These are phyloP conservation scores for Lissonota sp. DNA, from an alignment of 2,888 invertebrate genomes.

Conservation along the genomic window DNA sequence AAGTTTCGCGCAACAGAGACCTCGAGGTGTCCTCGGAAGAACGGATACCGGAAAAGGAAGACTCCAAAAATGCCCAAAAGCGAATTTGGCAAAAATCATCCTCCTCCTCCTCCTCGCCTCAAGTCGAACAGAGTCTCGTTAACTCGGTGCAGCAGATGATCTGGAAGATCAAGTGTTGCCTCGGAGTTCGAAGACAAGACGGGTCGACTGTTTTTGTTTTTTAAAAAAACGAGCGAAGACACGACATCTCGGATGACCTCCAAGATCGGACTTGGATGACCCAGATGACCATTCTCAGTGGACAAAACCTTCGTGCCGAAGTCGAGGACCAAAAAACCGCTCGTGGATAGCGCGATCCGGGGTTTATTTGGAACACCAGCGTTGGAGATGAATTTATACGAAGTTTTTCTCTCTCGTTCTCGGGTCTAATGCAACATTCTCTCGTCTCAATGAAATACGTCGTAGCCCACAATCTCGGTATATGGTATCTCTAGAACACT, in stretches of 20 bases:
- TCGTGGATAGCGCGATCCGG: slow-evolving; percentile 39
- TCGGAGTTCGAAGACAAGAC: slow-evolving; percentile 7
- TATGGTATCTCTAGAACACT: slow-evolving; percentile 70
- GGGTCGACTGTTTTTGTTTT: not conserved
- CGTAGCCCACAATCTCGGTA: slow-evolving; percentile 12
- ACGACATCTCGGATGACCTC: no score
- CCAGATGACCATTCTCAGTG: no score
- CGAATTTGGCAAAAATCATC: no score
- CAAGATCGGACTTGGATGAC: no score
- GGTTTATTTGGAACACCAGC: slow-evolving; percentile 55
- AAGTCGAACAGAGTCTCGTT: no score
- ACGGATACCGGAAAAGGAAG: no score
- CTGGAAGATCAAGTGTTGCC: slow-evolving; percentile 18
- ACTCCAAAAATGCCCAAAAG: no score
- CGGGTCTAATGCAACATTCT: slow-evolving; percentile 4
- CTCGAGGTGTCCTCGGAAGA: no score
- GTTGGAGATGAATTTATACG: slow-evolving; percentile 21
- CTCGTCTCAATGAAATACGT: slow-evolving; percentile 32
- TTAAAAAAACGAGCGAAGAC: no score
- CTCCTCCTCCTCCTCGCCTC: no score
- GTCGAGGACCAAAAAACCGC: slow-evolving; percentile 49
- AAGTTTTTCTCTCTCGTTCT: slow-evolving; percentile 3
- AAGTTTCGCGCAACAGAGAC: no score
- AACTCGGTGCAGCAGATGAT: not conserved
- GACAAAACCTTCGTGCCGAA: slow-evolving; percentile 25